These are phyloP conservation scores for Passerculus sandwichensis DNA, from an alignment of 2,797 vertebrate genomes.

Conservation along the genomic window DNA sequence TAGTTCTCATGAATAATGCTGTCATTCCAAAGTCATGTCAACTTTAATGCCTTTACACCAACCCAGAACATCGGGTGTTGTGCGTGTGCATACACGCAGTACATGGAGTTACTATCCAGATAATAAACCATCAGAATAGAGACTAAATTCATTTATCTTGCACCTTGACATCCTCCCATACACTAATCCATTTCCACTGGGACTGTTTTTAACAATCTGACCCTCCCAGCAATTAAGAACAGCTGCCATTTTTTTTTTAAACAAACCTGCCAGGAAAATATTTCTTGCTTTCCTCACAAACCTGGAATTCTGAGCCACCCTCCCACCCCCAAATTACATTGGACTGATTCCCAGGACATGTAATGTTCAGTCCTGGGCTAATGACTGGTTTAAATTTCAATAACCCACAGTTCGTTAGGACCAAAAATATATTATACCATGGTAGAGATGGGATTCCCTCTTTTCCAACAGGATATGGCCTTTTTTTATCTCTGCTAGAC, in stretches of 20 bases:
- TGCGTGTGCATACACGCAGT: neutral
- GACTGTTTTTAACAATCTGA: constrained; percentile 56
- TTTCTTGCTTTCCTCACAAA: constrained; percentile 71
- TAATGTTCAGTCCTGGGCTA: constrained; percentile 55
- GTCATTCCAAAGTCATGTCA: constrained; percentile 5
- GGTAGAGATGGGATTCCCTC: constrained; percentile 39
- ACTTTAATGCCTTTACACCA: neutral
- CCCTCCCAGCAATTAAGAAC: constrained; percentile 65
- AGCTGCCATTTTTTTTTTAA: constrained; percentile 48
- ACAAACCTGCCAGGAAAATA: constrained; percentile 68
- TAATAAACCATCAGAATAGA: neutral
- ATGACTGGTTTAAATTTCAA: constrained; percentile 60
- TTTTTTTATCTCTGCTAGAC: neutral
- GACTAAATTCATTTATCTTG: constrained; percentile 32
- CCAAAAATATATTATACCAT: constrained; percentile 33
- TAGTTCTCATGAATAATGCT: neutral
- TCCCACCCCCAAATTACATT: constrained; percentile 66
- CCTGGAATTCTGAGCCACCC: constrained; percentile 59
- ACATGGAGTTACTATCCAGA: neutral
- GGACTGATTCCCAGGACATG: constrained; percentile 56
- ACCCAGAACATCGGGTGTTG: accelerated
- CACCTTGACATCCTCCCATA: constrained; percentile 47
- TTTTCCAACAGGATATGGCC: constrained; percentile 7
- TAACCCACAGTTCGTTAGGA: constrained; percentile 20
- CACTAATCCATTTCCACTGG: constrained; percentile 41